These are phyloP conservation scores for Cossypha niveicapilla DNA, from an alignment of 2,797 vertebrate species.

Conservation along the genomic window DNA sequence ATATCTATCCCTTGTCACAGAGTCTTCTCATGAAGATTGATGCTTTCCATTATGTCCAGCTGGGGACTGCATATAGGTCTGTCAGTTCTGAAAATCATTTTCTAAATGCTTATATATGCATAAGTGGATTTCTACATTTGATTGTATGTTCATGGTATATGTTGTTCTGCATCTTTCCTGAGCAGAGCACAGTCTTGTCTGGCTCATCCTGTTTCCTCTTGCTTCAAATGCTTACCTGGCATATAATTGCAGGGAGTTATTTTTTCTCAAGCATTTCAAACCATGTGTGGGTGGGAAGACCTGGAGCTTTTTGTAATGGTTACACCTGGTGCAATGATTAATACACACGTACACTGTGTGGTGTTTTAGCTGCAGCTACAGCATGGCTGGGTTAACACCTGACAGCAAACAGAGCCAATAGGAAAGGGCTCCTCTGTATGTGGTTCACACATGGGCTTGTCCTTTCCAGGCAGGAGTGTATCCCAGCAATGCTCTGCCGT, in stretches of 20 bases:
- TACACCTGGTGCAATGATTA: not conserved
- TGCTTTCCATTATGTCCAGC: conserved; percentile 81
- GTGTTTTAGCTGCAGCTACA: not conserved
- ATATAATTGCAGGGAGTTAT: not conserved
- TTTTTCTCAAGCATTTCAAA: conserved; percentile 19
- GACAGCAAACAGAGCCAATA: not conserved
- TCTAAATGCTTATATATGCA: not conserved
- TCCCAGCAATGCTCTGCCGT: not conserved
- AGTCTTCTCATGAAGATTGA: conserved; percentile 84
- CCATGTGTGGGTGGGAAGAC: conserved; percentile 22
- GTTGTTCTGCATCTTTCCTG: not conserved
- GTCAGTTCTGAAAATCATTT: conserved; percentile 2
- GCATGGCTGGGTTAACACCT: not conserved
- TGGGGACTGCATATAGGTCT: conserved; percentile 81
- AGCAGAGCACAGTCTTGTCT: not conserved
- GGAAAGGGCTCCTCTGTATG: not conserved
- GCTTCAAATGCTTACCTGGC: conserved; percentile 10
- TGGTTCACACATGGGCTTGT: not conserved
- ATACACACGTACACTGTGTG: not conserved
- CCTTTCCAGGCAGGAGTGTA: not conserved
- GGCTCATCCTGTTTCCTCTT: conserved; percentile 21
- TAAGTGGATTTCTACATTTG: not conserved
- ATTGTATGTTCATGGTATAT: not conserved
- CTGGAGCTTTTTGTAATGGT: not conserved
- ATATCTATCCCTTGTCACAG: conserved; percentile 46